Base-by-base conservation (phyloP, 2,113 vertebrate genomes). In the Heterochromis multidens region DNA sequence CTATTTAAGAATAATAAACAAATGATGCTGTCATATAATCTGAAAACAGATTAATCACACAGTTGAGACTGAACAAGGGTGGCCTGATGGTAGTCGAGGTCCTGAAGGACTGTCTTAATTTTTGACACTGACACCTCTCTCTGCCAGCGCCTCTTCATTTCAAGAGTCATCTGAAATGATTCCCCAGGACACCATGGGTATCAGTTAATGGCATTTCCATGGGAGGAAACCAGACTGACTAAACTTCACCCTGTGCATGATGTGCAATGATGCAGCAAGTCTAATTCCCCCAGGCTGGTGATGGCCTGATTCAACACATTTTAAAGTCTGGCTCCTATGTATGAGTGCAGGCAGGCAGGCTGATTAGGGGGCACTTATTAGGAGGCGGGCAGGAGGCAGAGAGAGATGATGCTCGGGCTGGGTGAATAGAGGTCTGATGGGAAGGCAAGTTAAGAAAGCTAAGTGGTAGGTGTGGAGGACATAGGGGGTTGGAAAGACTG, bases 141-240 rank as follows among this genome's bases (percentile, higher is more conserved):
- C 83, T 79, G 67, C 23, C 35, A 80, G 82, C 13, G 37, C 78
- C 82, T 80, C 85, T 91, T 94, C 89, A 94, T 92, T 94, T 88
- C 88, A 85, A 90, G 91, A 93, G 79, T 93, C 91, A 92, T 93
- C 81, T 27, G 61, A 89, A 94, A 88, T 59, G 82, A 76, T 83
- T 89, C 91, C 88, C 79, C 56, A 11, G 85, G 92, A 87, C 16
- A 70, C 60, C 14, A 43, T 25, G 76, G 88, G 91, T 94, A 93
- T 95, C 91, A 93, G 91, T 93, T 93, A 94, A 93, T 93, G 83
- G 82, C 84, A 87, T 88, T 89, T 92, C 91, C 81, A 54, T 40
- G 4, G 89, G 89, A 84, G 87, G 88, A 89, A 90, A 94, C 89
- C 91, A 88, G 82, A 91, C 62, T 25, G 59, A 76, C 89, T 86